Conservation (phyloP, 2,113 vertebrate genomes). For the Rhynchopsitta pachyrhyncha region DNA sequence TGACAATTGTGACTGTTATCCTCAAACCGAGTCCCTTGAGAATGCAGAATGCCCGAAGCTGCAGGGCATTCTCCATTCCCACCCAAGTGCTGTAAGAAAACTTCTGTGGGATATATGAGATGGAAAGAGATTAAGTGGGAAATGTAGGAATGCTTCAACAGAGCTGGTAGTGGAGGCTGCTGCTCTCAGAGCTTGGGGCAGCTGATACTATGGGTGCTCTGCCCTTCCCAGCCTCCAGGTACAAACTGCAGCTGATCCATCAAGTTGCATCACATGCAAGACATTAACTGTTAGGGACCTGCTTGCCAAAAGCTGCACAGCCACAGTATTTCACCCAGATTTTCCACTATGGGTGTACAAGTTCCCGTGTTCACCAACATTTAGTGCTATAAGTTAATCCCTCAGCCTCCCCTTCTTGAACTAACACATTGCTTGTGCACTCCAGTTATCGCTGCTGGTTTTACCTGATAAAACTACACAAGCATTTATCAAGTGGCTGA, state of each 20-base stretch:
- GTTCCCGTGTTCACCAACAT: background rate
- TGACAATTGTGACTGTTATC: background rate
- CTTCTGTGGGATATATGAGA: background rate
- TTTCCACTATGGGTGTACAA: background rate
- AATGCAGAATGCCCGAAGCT: background rate
- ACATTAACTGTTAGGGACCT: background rate
- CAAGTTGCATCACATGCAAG: background rate
- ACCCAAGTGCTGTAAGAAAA: background rate
- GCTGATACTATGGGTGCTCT: background rate
- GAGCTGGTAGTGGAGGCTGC: background rate
- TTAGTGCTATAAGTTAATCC: background rate
- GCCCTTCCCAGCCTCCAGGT: background rate
- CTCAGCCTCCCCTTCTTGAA: background rate
- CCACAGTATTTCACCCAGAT: background rate
- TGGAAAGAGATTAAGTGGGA: background rate
- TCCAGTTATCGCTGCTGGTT: background rate
- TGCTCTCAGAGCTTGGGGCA: background rate
- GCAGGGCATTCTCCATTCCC: background rate
- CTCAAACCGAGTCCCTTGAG: rapidly evolving
- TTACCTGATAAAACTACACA: background rate
- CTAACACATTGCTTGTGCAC: background rate
- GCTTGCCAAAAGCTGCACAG: background rate
- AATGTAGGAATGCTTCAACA: background rate
- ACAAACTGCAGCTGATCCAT: background rate
- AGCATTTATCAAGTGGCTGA: background rate